Base-by-base conservation (phyloP, 2,888 invertebrate genomes). In the Brachyptera putata region DNA sequence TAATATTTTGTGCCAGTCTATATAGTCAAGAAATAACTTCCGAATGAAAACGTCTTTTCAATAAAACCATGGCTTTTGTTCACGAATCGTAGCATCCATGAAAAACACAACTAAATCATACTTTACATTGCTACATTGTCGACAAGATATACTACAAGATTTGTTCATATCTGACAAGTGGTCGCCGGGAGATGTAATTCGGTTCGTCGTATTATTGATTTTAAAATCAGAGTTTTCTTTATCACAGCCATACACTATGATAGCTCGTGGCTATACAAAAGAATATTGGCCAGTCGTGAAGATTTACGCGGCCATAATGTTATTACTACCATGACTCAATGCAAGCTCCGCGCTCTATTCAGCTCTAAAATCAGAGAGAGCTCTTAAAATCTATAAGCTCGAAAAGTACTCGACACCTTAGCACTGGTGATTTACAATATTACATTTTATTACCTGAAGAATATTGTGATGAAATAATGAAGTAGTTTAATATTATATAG, bases 171-270 rank as follows among this genome's bases (percentile, higher is more conserved):
- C 22, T 53, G 53, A 53, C 53, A 53, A 53, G 53, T 53, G 53
- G 34, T 53, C 21, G 11, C 43, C 36, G 36, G 18, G 53, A 34
- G 53, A 34, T 16, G 36, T 36, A 21, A 53, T 53, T 53, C 36
- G 34, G 36, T 30, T 36, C 21, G 43, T 41, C 16, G 18, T 53
- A 18, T 36, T 53, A 53, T 53, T 53, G 53, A 53, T 53, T 53
- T 53, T 34, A 53, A 34, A 53, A 53, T 53, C 53, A 36, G 53
- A 34, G 34, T 36, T 53, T 24, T 53, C 53, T 53, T 53, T 53
- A 53, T 43, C 21, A 34, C 9, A 46, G 46, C 5, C 24, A 21
- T 39, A 39, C 11, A 5, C 30, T 30, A 21, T 21, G 21, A 43
- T 43, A 21, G 43, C 43, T 43, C 21, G 18, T 18, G 43, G 21